phyloP scores from a whole-genome alignment of 2,888 invertebrate genomes.

The Drosophila ustulata region DNA sequence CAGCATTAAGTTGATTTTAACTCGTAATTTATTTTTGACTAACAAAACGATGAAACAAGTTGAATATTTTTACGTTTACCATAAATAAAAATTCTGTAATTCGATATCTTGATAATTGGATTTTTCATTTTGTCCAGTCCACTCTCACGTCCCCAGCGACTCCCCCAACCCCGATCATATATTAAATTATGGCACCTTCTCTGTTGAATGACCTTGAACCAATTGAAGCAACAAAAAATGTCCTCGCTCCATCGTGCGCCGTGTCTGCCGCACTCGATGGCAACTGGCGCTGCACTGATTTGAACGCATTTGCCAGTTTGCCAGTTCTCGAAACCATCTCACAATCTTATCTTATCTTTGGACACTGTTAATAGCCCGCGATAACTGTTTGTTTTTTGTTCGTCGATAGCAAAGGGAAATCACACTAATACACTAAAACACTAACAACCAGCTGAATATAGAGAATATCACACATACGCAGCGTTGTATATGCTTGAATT shows the following conservation, averaged over 20 bases:
- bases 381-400: conserved; percentile 38
- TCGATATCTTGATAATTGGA: conserved; percentile 28
- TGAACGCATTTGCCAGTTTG: conserved; percentile 21
- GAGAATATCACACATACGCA: conserved; percentile 7
- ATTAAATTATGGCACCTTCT: neutral
- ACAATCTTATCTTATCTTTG: conserved; percentile 51
- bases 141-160: neutral
- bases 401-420: conserved; percentile 32
- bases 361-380: conserved; percentile 48
- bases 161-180: neutral
- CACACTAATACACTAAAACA: conserved; percentile 31
- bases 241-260: neutral
- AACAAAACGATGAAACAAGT: conserved; percentile 49
- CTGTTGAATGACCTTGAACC: conserved; percentile 7
- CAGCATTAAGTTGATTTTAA: conserved; percentile 71
- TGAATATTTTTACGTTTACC: conserved; percentile 48
- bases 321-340: conserved; percentile 23
- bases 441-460: conserved; percentile 10
- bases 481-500: conserved; percentile 36
- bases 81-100: conserved; percentile 42
- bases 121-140: conserved; percentile 61
- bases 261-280: conserved; percentile 29
- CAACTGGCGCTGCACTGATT: conserved; percentile 45
- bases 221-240: neutral
- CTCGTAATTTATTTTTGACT: conserved; percentile 67